Conservation (phyloP, 2,888 invertebrate species). For the Augiades crinisus region DNA sequence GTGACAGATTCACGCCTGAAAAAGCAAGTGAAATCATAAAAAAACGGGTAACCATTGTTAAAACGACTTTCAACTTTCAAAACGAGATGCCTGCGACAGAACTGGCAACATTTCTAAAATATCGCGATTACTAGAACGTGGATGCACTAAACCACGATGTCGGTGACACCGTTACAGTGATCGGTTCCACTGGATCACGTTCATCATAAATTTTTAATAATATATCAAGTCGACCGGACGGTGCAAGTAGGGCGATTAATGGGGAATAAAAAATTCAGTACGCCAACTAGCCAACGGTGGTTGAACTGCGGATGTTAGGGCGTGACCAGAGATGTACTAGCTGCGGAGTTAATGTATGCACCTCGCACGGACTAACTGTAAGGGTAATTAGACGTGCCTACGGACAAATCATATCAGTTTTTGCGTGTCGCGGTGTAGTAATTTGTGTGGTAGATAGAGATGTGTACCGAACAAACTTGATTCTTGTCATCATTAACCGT, state of each 20-base stretch:
- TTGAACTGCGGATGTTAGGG: constrained; percentile 33
- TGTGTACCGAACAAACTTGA: too few species aligned
- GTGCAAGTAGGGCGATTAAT: constrained; percentile 59
- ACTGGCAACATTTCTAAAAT: too few species aligned
- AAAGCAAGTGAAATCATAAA: too few species aligned
- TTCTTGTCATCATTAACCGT: too few species aligned
- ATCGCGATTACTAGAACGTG: too few species aligned
- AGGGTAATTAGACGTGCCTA: not conserved
- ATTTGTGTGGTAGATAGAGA: too few species aligned
- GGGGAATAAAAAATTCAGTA: constrained; percentile 69
- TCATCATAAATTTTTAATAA: constrained; percentile 44
- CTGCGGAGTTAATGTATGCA: not conserved
- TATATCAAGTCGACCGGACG: constrained; percentile 59
- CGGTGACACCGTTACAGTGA: constrained; percentile 3
- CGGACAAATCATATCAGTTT: too few species aligned
- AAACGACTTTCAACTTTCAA: too few species aligned
- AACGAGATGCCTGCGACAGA: too few species aligned
- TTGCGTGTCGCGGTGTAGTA: too few species aligned
- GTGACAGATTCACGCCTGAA: too few species aligned
- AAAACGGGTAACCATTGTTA: too few species aligned
- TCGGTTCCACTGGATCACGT: not conserved
- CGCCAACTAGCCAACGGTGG: constrained; percentile 44
- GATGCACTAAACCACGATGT: not conserved
- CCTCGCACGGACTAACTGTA: not conserved
- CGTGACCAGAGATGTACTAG: constrained; percentile 2